Evolutionary conservation across 1,140 invertebrate species (phyloP), one percentile per base, ranked within the genome.

Genomic region (Zaprionus camerounensis): DNA sequence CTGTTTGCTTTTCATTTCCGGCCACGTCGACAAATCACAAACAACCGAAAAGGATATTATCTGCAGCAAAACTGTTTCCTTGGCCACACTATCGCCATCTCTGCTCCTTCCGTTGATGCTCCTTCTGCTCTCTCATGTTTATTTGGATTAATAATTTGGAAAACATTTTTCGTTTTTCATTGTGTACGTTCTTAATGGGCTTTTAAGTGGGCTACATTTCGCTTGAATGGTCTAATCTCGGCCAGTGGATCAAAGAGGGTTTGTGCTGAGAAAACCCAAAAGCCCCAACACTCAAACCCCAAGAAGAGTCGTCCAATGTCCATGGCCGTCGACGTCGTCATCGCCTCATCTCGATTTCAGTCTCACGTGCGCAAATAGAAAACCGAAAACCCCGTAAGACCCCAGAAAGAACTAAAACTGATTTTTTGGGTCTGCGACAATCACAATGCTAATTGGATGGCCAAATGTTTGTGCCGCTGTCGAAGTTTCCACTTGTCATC

Each of bases 1-100:
- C 75, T 88, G 82, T 88, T 88, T 88, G 85, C 78, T 88, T 88
- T 88, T 88, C 84, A 88, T 88, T 88, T 88, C 84, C 84, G 84
- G 85, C 85, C 78, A 90, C 81, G 85, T 82, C 85, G 85, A 88
- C 85, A 90, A 88, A 88, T 88, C 85, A 90, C 70, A 88, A 81
- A 72, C 78, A 74, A 73, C 69, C 55, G 71, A 85, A 90, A 88
- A 88, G 84, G 84, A 88, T 90, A 88, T 88, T 84, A 88, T 88
- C 85, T 84, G 79, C 79, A 81, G 66, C 82, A 76, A 71, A 85
- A 81, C 82, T 71, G 75, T 81, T 67, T 78, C 71, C 76, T 67
- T 74, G 65, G 76, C 83, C 72, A 79, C 69, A 80, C 65, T 62
- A 73, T 77, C 75, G 46, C 57, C 46, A 24, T 55, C 57, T 63